phyloP scores from a whole-genome alignment of 2,797 vertebrate species.

The Pyrocephalus nanus region DNA sequence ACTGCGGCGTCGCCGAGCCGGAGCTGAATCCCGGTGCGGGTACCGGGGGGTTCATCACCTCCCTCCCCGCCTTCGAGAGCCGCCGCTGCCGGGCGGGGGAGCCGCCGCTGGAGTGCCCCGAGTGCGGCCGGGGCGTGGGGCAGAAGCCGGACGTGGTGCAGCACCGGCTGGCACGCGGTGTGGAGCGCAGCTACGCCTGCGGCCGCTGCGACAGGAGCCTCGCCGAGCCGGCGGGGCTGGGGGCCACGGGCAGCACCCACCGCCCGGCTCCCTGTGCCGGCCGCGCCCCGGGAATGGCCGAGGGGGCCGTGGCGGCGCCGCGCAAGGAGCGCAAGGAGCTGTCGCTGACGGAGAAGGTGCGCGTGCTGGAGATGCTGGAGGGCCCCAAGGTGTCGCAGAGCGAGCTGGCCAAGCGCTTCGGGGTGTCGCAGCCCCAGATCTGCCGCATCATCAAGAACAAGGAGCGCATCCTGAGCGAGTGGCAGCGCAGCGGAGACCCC shows the following conservation, averaged over 20 bases:
- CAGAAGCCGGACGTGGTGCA: constrained; percentile 39
- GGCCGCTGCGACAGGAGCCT: not conserved
- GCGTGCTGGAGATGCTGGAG: constrained; percentile 57
- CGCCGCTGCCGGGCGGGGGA: not conserved
- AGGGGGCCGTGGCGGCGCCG: not conserved
- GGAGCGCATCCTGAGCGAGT: constrained; percentile 61
- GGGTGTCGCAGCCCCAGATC: constrained; percentile 66
- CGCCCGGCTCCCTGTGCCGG: not conserved
- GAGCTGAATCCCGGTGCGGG: not conserved
- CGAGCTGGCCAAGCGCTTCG: constrained; percentile 59
- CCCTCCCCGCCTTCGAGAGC: not conserved
- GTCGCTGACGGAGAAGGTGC: constrained; percentile 58
- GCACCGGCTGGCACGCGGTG: not conserved
- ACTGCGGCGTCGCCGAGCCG: not conserved
- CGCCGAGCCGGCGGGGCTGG: not conserved
- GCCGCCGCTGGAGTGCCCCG: not conserved
- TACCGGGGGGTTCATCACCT: not conserved
- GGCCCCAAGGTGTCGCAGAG: constrained; percentile 61
- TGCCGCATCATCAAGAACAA: constrained; percentile 69
- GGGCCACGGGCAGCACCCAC: not conserved
- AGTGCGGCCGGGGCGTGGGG: constrained; percentile 14
- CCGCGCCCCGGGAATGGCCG: not conserved
- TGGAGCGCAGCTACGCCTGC: not conserved
- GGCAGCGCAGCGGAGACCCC: constrained; percentile 19
- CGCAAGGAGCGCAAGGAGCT: constrained; percentile 63